Conservation (phyloP, 2,113 vertebrate species). For the Strigops habroptila region DNA sequence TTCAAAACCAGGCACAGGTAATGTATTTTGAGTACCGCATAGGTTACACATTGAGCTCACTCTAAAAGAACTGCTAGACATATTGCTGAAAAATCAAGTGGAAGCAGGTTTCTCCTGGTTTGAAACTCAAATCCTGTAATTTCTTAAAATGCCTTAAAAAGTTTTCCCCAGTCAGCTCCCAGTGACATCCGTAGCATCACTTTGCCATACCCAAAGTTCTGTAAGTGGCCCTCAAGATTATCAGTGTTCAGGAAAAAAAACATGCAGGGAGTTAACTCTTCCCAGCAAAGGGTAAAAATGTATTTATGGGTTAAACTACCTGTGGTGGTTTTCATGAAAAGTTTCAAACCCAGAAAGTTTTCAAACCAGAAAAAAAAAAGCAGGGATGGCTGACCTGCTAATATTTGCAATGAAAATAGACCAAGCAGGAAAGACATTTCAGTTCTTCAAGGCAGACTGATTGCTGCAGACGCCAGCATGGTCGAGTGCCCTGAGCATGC, state of each 20-base stretch:
- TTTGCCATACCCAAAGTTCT: not conserved
- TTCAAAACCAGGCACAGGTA: not conserved
- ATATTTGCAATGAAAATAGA: not conserved
- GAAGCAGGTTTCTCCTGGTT: not conserved
- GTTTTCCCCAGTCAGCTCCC: not conserved
- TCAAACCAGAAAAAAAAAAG: not conserved
- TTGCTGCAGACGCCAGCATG: fast-evolving
- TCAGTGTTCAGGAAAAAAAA: not conserved
- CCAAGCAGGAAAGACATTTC: not conserved
- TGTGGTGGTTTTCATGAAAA: not conserved
- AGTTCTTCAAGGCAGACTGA: not conserved
- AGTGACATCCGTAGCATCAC: not conserved
- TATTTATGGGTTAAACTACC: not conserved
- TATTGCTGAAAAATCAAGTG: not conserved
- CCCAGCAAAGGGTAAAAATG: not conserved
- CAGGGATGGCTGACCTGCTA: not conserved
- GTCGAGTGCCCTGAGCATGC: not conserved
- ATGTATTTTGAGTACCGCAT: not conserved
- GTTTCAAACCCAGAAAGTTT: not conserved
- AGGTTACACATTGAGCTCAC: not conserved
- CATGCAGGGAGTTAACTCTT: not conserved
- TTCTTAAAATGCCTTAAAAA: not conserved
- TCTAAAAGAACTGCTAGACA: not conserved
- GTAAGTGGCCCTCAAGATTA: not conserved
- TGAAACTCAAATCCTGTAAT: not conserved